Conservation (phyloP, 1,140 invertebrate species). For the Bombus confusus region DNA sequence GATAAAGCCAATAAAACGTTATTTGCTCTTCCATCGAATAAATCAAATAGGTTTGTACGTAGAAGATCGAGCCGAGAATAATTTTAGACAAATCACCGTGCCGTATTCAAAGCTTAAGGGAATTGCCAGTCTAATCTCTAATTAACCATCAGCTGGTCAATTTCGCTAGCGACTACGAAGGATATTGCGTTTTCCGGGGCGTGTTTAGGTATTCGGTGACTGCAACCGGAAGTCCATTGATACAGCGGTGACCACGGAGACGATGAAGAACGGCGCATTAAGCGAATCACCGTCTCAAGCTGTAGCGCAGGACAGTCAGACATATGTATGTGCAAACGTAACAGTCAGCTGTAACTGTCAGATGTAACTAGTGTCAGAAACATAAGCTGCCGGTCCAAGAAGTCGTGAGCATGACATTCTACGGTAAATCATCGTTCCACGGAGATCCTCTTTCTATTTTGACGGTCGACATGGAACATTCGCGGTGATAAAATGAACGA, state of each 20-base stretch:
- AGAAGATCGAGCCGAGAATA: not conserved
- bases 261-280: slow-evolving; percentile 48
- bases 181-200: not conserved
- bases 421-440: slow-evolving; percentile 28
- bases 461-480: too few species aligned
- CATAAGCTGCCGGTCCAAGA: slow-evolving; percentile 34
- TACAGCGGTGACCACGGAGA: not conserved
- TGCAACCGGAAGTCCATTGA: not conserved
- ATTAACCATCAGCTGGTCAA: not conserved
- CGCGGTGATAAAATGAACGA: not conserved
- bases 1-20: not conserved
- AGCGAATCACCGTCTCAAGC: slow-evolving; percentile 32
- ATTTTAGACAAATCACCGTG: not conserved
- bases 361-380: slow-evolving; percentile 28
- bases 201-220: not conserved
- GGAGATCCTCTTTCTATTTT: not conserved
- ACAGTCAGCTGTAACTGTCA: slow-evolving; percentile 33
- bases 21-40: not conserved
- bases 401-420: slow-evolving; percentile 11
- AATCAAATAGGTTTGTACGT: not conserved
- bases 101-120: not conserved
- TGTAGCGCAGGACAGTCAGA: slow-evolving; percentile 18
- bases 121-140: not conserved
- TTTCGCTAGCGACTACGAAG: not conserved
- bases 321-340: slow-evolving; percentile 35